Percentiles rank a stretch among this genome's conserved stretches.
phyloP scores from a whole-genome alignment of 1,140 invertebrate genomes.

The Drosophila pandora region DNA sequence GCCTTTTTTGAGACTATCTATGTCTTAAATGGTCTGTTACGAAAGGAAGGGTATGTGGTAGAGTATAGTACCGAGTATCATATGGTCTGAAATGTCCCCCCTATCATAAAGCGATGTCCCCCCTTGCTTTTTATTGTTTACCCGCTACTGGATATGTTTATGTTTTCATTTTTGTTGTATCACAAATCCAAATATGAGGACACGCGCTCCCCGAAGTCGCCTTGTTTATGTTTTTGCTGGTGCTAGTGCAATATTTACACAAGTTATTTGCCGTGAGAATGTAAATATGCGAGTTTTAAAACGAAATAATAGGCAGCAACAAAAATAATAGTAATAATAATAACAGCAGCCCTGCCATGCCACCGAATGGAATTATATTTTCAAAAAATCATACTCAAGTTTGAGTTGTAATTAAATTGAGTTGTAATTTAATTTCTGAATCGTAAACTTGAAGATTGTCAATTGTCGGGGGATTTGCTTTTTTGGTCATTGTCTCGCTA shows the following conservation, averaged over 20 bases:
- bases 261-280: slow-evolving; percentile 48
- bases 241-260: slow-evolving; percentile 44
- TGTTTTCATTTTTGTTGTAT: slow-evolving; percentile 1
- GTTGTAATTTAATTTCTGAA: slow-evolving; percentile 9
- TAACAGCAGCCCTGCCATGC: background rate
- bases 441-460: background rate
- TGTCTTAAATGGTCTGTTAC: too few species aligned
- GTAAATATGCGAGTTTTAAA: slow-evolving; percentile 39
- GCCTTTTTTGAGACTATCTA: too few species aligned
- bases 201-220: slow-evolving; percentile 1
- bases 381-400: background rate
- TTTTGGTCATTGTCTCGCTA: slow-evolving; percentile 7
- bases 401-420: slow-evolving; percentile 13
- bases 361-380: slow-evolving; percentile 5
- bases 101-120: too few species aligned
- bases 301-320: slow-evolving; percentile 24
- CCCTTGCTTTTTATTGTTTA: slow-evolving; percentile 2
- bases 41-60: too few species aligned
- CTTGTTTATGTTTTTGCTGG: slow-evolving; percentile 21
- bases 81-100: too few species aligned
- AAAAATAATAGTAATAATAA: slow-evolving; percentile 3
- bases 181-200: slow-evolving; percentile 22
- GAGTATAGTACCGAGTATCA: too few species aligned
- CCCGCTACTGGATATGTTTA: background rate
- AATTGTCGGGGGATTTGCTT: background rate